Evolutionary conservation across 2,113 vertebrate species (phyloP).

Genomic region (Atlantisia rogersi): DNA sequence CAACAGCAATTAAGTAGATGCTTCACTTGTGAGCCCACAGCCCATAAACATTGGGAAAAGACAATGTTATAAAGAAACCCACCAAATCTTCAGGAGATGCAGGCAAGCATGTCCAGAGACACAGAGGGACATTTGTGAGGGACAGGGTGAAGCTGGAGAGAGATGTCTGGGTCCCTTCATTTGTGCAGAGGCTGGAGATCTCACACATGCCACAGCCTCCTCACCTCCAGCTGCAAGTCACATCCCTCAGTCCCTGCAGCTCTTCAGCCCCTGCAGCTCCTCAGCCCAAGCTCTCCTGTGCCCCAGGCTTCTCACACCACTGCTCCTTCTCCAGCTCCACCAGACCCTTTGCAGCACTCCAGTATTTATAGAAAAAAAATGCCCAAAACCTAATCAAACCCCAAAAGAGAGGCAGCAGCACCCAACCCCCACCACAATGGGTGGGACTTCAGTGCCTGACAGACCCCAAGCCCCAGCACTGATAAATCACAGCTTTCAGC

Average conservation of each 20-base stretch:
- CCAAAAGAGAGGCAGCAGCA: neutral
- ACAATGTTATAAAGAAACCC: neutral
- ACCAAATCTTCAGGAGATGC: neutral
- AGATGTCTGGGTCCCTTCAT: rapidly evolving
- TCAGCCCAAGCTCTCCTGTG: neutral
- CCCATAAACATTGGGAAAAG: constrained; percentile 21
- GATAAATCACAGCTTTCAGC: constrained; percentile 72
- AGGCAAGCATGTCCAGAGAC: rapidly evolving
- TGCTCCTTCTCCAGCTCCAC: neutral
- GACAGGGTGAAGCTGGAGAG: neutral
- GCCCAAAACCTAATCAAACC: neutral
- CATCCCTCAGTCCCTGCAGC: neutral
- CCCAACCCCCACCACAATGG: neutral
- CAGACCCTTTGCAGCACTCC: neutral
- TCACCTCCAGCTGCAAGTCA: too few species aligned
- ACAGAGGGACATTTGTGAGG: neutral
- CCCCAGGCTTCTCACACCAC: neutral
- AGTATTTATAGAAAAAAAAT: neutral
- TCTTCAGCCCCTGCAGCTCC: neutral
- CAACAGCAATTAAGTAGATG: constrained; percentile 58
- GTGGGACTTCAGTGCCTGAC: constrained; percentile 46
- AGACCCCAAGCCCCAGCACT: neutral
- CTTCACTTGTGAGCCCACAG: constrained; percentile 53
- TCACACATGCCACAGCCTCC: rapidly evolving
- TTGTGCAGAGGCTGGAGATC: neutral